Base-by-base conservation (phyloP, 2,797 vertebrate genomes). In the Astyanax mexicanus region DNA sequence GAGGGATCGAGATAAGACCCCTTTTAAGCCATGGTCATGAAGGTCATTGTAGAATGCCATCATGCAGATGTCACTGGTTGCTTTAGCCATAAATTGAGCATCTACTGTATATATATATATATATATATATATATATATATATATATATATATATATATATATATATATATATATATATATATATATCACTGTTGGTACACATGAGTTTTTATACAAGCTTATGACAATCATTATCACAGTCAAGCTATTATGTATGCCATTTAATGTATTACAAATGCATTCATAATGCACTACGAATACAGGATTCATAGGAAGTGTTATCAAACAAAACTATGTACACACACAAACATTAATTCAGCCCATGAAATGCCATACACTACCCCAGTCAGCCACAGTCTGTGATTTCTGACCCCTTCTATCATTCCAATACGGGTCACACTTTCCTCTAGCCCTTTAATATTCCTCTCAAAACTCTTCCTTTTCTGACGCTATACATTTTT, bases 401-500 rank as follows among this genome's bases (percentile, higher is more conserved):
- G n/a, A 32, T 32, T 32, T 68, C 71, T 23, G 37, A 42, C 4
- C 12, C 42, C 69, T 49, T 78, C 84, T 87, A 87, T 89, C 79
- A 38, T 88, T 89, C 80, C 54, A 54, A 78, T 54, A 73, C 58
- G 72, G 75, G 86, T 78, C 73, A 74, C 58, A 42, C 70, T 67
- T 61, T n/a, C 72, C 69, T 69, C 54, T 85, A 74, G 78, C 37
- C 57, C 62, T 67, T 79, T 72, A 45, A 13, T 60, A 80, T 75
- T 67, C 72, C 52, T 60, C 60, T 13, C 45, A 72, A 57, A 64
- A 42, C 60, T 23, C 37, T 9, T 81, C 79, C 84, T 71, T 58
- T 77, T 81, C 38, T 86, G 86, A 84, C 86, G 83, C 84, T 86
- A 72, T 67, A 61, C 74, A 72, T 80, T 80, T 76, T 72, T 61